phyloP scores from a whole-genome alignment of 2,797 vertebrate genomes.

The Sarcophilus harrisii region DNA sequence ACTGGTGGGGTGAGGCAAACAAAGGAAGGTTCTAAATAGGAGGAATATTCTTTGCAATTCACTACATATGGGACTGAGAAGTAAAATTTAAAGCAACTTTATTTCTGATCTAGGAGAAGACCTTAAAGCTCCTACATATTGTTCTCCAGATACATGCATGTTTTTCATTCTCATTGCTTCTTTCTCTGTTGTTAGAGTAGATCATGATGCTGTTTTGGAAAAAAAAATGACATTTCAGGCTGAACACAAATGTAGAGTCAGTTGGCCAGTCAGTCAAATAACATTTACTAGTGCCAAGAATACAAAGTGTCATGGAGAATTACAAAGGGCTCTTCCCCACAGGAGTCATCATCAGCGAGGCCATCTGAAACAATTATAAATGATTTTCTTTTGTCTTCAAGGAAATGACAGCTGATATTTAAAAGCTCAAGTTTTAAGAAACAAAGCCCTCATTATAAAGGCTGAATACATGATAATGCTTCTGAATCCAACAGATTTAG shows the following conservation, averaged over 20 bases:
- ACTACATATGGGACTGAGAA: background rate
- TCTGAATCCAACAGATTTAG: background rate
- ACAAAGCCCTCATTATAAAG: background rate
- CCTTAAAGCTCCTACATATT: background rate
- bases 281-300: background rate
- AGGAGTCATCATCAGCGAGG: background rate
- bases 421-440: background rate
- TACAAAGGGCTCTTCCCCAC: background rate
- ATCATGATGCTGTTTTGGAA: background rate
- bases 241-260: background rate
- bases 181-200: background rate
- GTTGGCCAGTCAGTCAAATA: background rate
- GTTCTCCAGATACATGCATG: background rate
- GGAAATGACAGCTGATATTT: background rate
- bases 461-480: background rate
- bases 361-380: background rate
- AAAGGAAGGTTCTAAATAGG: background rate
- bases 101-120: background rate
- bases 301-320: background rate
- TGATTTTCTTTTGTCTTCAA: background rate
- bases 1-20: background rate
- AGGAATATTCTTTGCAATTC: background rate
- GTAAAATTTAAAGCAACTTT: background rate
- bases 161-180: background rate
- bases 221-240: background rate